Conservation (phyloP, 2,888 invertebrate genomes). For the Tineola bisselliella region DNA sequence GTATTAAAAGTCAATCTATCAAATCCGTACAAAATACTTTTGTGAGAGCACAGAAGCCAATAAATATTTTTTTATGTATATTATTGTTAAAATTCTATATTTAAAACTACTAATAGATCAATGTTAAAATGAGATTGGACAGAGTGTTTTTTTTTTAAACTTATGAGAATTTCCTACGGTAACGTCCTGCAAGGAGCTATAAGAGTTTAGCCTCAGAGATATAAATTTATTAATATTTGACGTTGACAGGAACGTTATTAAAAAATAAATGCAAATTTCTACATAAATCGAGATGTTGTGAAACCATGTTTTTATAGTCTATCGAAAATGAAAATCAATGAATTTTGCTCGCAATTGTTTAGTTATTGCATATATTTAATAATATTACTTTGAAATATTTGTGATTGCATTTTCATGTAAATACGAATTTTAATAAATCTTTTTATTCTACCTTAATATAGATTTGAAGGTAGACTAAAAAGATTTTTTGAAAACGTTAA, state of each 20-base stretch:
- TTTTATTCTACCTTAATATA: too few relatives aligned
- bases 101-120: slow-evolving; percentile 20
- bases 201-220: too few relatives aligned
- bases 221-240: too few relatives aligned
- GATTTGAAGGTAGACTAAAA: neutral
- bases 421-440: too few relatives aligned
- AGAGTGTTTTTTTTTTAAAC: neutral
- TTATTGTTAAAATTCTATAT: slow-evolving; percentile 52
- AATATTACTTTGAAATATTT: too few relatives aligned
- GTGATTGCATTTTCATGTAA: too few relatives aligned
- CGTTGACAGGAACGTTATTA: neutral
- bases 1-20: neutral
- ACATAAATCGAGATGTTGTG: neutral
- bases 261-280: slow-evolving; percentile 5
- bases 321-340: neutral
- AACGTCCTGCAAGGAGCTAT: too few relatives aligned
- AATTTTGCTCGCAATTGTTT: too few relatives aligned
- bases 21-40: neutral
- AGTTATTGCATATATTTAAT: too few relatives aligned
- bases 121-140: neutral
- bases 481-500: neutral
- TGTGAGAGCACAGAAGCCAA: neutral
- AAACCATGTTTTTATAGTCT: neutral
- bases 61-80: neutral
- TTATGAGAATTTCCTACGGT: too few relatives aligned